Evolutionary conservation across 2,113 vertebrate genomes (phyloP), one percentile per base, ranked within the genome.

Genomic region (Hypomesus transpacificus): DNA sequence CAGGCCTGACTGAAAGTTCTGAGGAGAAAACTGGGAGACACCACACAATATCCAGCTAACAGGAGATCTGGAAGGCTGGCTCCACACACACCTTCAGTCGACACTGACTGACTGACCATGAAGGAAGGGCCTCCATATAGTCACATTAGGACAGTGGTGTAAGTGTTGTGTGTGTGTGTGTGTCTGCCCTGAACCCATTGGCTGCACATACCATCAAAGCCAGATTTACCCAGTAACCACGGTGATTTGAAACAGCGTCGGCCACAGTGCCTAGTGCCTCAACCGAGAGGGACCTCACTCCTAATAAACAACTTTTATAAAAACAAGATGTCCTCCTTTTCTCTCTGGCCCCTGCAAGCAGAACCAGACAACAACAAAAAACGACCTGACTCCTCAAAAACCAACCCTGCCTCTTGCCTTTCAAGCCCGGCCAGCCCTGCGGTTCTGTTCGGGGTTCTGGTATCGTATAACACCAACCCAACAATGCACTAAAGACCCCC

Each of bases 221-320:
- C 78, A 81, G 66, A 56, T 50, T 53, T 59, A 73, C 58, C 65
- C 76, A 57, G 73, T 83, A 84, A 85, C 82, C 81, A 80, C 16
- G 62, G 79, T 73, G 69, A 82, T 84, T 71, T 66, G 61, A 81
- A 88, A 77, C 78, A 73, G 75, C 72, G 71, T 65, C 70, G 73
- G 74, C 80, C 75, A 63, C 75, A 76, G 57, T 8, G 21, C 68
- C 70, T 72, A 78, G n/a, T 54, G 77, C 71, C 7, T 17, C 68
- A 81, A 77, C 66, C 73, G 52, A 68, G 60, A 78, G n/a, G 63
- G 63, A 77, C 71, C 73, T 74, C 56, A 63, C 69, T 77, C 77
- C 79, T 78, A 76, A 86, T 80, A 83, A 86, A 86, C 75, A 82
- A 80, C 73, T 22, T 84, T 85, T 76, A 85, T 84, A 76, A 80